phyloP scores from a whole-genome alignment of 2,113 vertebrate species.

The Lepus europaeus region DNA sequence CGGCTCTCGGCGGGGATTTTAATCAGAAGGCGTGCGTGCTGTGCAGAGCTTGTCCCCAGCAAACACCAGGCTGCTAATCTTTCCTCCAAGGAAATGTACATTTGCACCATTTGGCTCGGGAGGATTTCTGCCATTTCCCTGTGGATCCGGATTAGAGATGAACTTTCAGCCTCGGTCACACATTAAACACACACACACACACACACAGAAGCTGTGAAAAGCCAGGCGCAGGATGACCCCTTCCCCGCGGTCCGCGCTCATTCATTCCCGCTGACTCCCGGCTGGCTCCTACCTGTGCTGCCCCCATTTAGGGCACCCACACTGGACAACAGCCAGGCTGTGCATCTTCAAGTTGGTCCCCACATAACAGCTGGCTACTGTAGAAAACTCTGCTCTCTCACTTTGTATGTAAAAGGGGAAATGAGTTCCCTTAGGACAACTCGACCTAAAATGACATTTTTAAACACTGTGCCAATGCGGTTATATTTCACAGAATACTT shows the following conservation, averaged over 20 bases:
- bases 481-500: slow-evolving; percentile 51
- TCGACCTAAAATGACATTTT: slow-evolving; percentile 36
- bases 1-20: slow-evolving; percentile 70
- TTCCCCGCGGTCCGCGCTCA: slow-evolving; percentile 7
- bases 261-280: slow-evolving; percentile 9
- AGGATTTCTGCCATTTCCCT: slow-evolving; percentile 71
- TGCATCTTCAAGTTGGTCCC: not conserved
- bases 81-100: slow-evolving; percentile 76
- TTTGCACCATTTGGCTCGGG: slow-evolving; percentile 69
- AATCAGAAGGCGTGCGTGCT: slow-evolving; percentile 56
- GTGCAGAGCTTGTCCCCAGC: slow-evolving; percentile 52
- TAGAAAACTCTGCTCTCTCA: slow-evolving; percentile 36
- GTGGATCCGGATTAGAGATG: slow-evolving; percentile 58
- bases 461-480: slow-evolving; percentile 42
- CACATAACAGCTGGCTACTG: slow-evolving; percentile 1
- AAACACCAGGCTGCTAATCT: slow-evolving; percentile 64
- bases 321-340: not conserved
- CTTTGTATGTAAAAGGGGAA: slow-evolving; percentile 47
- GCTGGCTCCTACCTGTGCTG: not conserved
- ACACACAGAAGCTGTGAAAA: slow-evolving; percentile 60
- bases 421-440: slow-evolving; percentile 2
- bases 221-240: slow-evolving; percentile 46
- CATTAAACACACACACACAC: slow-evolving; percentile 71
- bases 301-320: not conserved
- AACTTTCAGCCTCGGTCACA: slow-evolving; percentile 70